Conservation (phyloP, 2,797 vertebrate genomes). For the Nasua narica region DNA sequence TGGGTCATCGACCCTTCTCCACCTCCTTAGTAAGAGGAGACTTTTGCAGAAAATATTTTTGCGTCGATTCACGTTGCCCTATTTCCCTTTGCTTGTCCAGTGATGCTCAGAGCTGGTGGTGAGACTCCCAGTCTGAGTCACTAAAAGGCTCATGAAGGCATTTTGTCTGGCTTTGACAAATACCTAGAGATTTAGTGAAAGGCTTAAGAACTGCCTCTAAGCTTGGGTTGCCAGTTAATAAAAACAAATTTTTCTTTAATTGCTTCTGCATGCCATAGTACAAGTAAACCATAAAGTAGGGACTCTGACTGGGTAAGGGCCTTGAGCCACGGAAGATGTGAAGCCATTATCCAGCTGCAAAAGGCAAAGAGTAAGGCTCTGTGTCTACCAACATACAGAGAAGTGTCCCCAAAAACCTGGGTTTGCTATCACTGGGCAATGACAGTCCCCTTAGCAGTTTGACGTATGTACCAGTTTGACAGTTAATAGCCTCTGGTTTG, state of each 20-base stretch:
- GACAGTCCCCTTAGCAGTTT: neutral
- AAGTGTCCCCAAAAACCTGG: neutral
- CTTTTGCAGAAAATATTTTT: neutral
- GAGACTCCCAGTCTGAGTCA: neutral
- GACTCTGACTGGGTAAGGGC: neutral
- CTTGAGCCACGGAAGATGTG: neutral
- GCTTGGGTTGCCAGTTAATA: neutral
- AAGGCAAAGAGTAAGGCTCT: neutral
- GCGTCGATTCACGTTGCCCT: neutral
- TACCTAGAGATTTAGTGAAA: conserved; percentile 10
- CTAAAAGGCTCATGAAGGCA: neutral
- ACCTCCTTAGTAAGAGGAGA: neutral
- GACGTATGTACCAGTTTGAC: neutral
- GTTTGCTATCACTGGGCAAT: neutral
- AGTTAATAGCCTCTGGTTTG: neutral
- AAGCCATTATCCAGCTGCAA: neutral
- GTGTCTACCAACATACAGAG: neutral
- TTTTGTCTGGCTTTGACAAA: neutral
- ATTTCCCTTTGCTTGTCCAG: neutral
- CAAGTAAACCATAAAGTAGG: neutral
- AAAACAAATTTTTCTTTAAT: neutral
- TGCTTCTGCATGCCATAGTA: neutral
- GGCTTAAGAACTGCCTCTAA: conserved; percentile 2
- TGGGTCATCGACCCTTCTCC: neutral
- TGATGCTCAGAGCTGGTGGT: neutral